Evolutionary conservation across 37 sponge, comb jelly and placozoan species (phyloP), one percentile per base, ranked within the genome.

Genomic region (Halisarca cf. caerulea): DNA sequence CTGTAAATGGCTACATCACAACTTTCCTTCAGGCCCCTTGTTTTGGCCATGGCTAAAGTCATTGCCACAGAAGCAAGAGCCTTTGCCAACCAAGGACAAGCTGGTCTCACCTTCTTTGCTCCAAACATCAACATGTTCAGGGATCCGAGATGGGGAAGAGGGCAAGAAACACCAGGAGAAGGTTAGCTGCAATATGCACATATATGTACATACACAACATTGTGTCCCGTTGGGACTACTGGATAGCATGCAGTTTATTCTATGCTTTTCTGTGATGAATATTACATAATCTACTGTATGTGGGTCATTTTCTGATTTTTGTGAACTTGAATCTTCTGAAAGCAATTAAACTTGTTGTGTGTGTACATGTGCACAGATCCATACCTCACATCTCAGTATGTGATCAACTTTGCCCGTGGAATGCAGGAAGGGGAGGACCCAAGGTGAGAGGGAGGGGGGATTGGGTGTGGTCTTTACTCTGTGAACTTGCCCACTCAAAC

Each of bases 131-230:
- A 94, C 84, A 85, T 94, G 23, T 93, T 75, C 83, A 41, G 93
- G 57, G 94, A 94, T 60, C 94, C 94, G 18, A 82, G 94, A 32
- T 94, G 94, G 94, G 94, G 94, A 1, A 69, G 94, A 68, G 90
- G 94, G 2, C 94, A 94, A 35, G 94, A 94, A 42, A 90, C 91
- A 69, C 94, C 94, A 40, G 94, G 91, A 81, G 91, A 94, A 94
- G 94, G 94, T 90, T n/a, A 23, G n/a, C 15, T 62, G 64, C 18
- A 30, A n/a, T 62, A 62, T 15, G 30, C 64, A 47, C 15, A 62
- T 62, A 15, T 62, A 62, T 62, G 30, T 15, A 62, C 30, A 62
- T 15, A 27, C 25, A 27, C 25, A 23, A n/a, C n/a, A n/a, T n/a
- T n/a, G n/a, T n/a, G n/a, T 14, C 20, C 69, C 24, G 25, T 21